Base-by-base conservation (phyloP, 1,140 invertebrate species). In the Aphidius ervi region DNA sequence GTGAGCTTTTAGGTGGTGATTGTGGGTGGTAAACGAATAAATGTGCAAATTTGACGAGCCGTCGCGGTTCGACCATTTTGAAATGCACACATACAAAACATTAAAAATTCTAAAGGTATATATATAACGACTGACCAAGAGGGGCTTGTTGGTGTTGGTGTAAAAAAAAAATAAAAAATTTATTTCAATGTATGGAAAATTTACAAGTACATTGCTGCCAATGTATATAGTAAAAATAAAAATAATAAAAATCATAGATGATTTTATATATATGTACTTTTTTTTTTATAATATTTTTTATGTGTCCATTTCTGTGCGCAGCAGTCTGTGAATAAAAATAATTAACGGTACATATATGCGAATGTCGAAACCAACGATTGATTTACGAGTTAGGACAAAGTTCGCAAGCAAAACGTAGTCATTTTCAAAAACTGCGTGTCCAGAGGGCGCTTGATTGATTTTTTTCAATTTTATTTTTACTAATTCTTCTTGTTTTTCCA, bases 1-100 rank as follows among this genome's bases (percentile, higher is more conserved):
- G 61, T 61, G 64, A 63, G 58, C 16, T 58, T 63, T 61, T 65
- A 58, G 63, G 61, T 64, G 63, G 23, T 61, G 57, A 65, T 66
- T 64, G 65, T 47, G 52, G 54, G 59, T 64, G 68, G 56, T 74
- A 74, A 74, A 69, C 72, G 72, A 72, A 73, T 73, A 73, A 74
- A 73, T 69, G 72, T 73, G 72, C 71, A 74, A 74, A 74, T 74
- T 74, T 71, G 68, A 71, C 69, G 70, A 71, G 63, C 65, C 65
- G 60, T 41, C 68, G 61, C 56, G 50, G 46, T 62, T 53, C 63
- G 48, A 31, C 48, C 58, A 55, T 66, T 67, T 63, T 50, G 58
- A 67, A 65, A 70, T 64, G 58, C 59, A 52, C 50, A 59, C 53
- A 54, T 59, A 60, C 23, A 49, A 55, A 55, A 49, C 39, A 59